Conservation (phyloP, 2,888 invertebrate species). For the Amblyjoppa fuscipennis region DNA sequence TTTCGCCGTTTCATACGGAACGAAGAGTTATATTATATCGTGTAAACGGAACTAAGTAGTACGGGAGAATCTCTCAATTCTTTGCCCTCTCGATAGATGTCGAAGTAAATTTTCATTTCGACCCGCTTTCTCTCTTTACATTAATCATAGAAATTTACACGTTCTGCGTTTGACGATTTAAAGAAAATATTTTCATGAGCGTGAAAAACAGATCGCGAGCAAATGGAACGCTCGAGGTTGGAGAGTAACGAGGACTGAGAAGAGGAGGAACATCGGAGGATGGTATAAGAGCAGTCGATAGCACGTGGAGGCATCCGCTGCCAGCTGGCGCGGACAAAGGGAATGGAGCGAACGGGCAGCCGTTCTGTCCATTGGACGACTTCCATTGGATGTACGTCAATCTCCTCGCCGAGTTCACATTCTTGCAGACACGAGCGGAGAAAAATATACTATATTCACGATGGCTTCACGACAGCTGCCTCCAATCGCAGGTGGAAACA, state of each 20-base stretch:
- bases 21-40: conserved; percentile 58
- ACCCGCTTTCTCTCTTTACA: background rate
- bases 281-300: conserved; percentile 60
- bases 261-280: conserved; percentile 8
- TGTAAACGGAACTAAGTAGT: conserved; percentile 39
- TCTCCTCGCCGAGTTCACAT: conserved; percentile 54
- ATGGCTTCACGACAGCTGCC: conserved; percentile 75
- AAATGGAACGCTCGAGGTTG: background rate
- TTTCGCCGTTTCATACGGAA: conserved; percentile 51
- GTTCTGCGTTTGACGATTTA: background rate
- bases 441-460: conserved; percentile 71
- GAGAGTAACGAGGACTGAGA: background rate
- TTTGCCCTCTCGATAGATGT: background rate
- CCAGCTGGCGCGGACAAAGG: conserved; percentile 55
- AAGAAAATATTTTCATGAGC: background rate
- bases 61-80: background rate
- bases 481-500: conserved; percentile 70
- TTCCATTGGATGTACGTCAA: conserved; percentile 65
- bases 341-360: conserved; percentile 50
- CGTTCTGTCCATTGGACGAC: conserved; percentile 61
- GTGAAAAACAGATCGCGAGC: background rate
- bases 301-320: conserved; percentile 67
- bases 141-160: background rate
- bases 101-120: background rate
- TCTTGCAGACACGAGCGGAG: conserved; percentile 52